Evolutionary conservation across 2,888 invertebrate genomes (phyloP).

Genomic region (Andrena praecox): DNA sequence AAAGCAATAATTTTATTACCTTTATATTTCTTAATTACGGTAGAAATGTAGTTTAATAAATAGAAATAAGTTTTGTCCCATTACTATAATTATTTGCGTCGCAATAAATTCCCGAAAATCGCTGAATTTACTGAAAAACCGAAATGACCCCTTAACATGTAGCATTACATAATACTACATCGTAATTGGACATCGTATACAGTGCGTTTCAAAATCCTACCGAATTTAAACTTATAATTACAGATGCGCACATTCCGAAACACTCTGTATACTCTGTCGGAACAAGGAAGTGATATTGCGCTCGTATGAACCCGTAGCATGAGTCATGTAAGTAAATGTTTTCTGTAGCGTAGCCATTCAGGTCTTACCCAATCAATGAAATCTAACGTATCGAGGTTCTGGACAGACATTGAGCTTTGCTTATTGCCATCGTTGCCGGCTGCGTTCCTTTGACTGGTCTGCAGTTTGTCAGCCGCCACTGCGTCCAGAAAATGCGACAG

Average conservation of each 20-base stretch:
- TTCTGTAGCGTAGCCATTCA: not conserved
- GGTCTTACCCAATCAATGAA: slow-evolving; percentile 95
- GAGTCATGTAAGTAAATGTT: slow-evolving; percentile 1
- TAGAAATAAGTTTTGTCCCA: no score
- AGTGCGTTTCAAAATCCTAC: not conserved
- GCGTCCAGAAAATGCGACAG: slow-evolving; percentile 95
- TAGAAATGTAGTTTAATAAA: no score
- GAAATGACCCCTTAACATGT: not conserved
- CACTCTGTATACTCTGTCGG: not conserved
- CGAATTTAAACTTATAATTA: not conserved
- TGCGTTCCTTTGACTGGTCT: slow-evolving; percentile 78
- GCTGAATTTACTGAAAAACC: no score
- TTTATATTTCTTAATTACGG: no score
- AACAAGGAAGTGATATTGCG: not conserved
- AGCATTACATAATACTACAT: not conserved
- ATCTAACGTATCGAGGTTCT: slow-evolving; percentile 92
- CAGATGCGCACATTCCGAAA: not conserved
- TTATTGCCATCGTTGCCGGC: slow-evolving; percentile 88
- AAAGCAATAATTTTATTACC: no score
- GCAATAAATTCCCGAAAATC: no score
- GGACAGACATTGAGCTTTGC: slow-evolving; percentile 87
- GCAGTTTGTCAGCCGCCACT: slow-evolving; percentile 88
- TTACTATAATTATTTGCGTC: no score
- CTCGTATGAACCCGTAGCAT: slow-evolving; percentile 1
- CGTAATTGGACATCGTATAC: not conserved